A percentile compares a stretch with the other conserved stretches of the same genome.
These are phyloP conservation scores for Tyria jacobaeae DNA, from an alignment of 2,888 invertebrate genomes.

Conservation along the genomic window DNA sequence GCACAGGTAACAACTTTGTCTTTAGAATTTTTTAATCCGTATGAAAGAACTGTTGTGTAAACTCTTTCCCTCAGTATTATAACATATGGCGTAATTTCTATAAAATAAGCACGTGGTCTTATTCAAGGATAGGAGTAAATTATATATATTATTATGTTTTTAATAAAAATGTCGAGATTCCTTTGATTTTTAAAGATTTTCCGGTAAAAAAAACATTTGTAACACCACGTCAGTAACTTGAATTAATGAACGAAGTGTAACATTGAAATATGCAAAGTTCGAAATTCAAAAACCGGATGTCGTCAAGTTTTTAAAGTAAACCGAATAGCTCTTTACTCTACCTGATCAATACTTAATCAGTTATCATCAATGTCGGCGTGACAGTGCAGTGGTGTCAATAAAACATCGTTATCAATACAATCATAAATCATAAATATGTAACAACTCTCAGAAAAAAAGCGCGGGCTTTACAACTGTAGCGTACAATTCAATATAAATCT, in stretches of 20 bases:
- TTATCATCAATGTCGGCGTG: background rate
- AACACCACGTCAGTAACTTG: no score
- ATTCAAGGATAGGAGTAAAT: no score
- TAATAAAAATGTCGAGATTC: no score
- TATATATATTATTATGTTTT: no score
- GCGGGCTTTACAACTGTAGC: slow-evolving; percentile 1
- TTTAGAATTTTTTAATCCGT: no score
- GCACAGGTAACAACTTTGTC: no score
- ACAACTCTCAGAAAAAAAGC: slow-evolving; percentile 16
- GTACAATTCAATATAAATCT: background rate
- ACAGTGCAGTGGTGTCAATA: slow-evolving; percentile 2
- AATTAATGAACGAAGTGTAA: background rate
- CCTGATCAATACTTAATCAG: background rate
- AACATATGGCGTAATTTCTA: no score
- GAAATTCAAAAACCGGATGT: slow-evolving; percentile 8
- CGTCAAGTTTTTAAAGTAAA: background rate
- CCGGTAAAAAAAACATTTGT: no score
- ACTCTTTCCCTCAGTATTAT: no score
- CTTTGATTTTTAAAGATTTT: background rate
- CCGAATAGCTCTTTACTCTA: background rate
- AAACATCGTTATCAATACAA: slow-evolving; percentile 1
- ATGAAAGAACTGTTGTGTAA: no score
- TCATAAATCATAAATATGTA: slow-evolving; percentile 10
- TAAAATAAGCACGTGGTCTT: no score
- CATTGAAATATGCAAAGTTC: background rate